Evolutionary conservation across 2,797 vertebrate genomes (phyloP).

Genomic region (Brachyalestes nurse): DNA sequence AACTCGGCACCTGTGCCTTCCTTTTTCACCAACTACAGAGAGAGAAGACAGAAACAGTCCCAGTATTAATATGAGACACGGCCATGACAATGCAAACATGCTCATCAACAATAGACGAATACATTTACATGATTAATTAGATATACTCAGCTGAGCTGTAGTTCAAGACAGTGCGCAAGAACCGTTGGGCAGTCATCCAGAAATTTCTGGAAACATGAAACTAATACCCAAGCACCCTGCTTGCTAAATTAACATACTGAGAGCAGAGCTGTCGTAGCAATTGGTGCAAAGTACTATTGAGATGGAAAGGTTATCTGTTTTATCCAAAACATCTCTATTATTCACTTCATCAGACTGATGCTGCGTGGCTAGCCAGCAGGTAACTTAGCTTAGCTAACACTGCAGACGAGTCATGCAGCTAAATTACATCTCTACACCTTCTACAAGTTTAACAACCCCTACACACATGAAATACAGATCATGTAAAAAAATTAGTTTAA

Average conservation of each 20-base stretch:
- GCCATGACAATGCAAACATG: no score
- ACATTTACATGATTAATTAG: neutral
- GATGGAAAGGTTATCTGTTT: no score
- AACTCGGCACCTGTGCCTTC: constrained; percentile 87
- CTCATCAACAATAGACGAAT: neutral
- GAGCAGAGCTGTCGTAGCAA: neutral
- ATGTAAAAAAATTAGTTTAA: no score
- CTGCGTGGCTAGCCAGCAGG: neutral
- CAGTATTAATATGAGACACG: neutral
- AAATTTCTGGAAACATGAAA: constrained; percentile 12
- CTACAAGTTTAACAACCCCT: neutral
- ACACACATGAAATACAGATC: neutral
- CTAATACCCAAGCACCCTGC: neutral
- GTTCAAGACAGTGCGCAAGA: neutral
- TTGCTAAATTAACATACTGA: neutral
- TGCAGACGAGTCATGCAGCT: constrained; percentile 9
- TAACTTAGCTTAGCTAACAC: constrained; percentile 55
- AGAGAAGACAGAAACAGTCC: neutral
- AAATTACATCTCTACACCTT: neutral
- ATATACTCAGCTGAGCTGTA: neutral
- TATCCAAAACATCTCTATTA: neutral
- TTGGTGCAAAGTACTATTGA: neutral
- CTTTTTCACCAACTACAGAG: constrained; percentile 85
- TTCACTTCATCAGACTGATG: neutral
- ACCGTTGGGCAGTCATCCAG: neutral